Conservation (phyloP, 64 coral and sea anemone species). For the Pachyseris speciosa region DNA sequence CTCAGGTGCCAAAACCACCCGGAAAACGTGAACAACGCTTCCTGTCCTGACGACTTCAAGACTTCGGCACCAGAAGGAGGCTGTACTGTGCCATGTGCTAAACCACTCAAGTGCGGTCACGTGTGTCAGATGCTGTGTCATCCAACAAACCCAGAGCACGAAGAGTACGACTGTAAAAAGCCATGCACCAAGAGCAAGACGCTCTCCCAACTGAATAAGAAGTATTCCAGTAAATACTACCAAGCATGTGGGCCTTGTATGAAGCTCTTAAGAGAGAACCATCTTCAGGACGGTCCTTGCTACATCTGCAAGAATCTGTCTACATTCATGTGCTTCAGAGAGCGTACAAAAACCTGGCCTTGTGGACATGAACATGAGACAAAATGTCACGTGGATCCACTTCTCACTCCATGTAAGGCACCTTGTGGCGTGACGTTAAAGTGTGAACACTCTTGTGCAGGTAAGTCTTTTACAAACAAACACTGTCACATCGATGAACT, state of each 20-base stretch:
- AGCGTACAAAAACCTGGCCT: neutral
- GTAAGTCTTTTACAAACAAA: neutral
- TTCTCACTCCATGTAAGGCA: slow-evolving; percentile 10
- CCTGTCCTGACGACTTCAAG: slow-evolving; percentile 1
- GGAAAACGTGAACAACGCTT: slow-evolving; percentile 24
- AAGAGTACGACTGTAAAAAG: slow-evolving; percentile 45
- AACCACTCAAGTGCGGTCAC: slow-evolving; percentile 50
- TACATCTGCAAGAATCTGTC: too few relatives aligned
- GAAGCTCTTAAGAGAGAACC: too few relatives aligned
- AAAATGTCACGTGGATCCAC: slow-evolving; percentile 40
- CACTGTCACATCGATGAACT: neutral
- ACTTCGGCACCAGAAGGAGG: slow-evolving; percentile 51
- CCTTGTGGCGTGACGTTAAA: slow-evolving; percentile 17
- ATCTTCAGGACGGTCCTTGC: too few relatives aligned
- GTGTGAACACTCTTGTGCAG: slow-evolving; percentile 63
- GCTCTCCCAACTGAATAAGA: too few relatives aligned
- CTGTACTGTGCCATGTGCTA: slow-evolving; percentile 38
- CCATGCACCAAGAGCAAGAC: neutral
- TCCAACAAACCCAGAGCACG: slow-evolving; percentile 35
- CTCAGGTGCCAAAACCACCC: slow-evolving; percentile 49
- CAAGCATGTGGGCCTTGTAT: too few relatives aligned
- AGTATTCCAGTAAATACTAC: too few relatives aligned
- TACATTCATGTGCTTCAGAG: too few relatives aligned
- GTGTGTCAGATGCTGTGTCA: slow-evolving; percentile 54
- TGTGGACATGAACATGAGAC: neutral